Percentiles rank a stretch among this genome's conserved stretches.
Evolutionary conservation across 2,113 vertebrate genomes (phyloP).

Genomic region (Strix aluco): DNA sequence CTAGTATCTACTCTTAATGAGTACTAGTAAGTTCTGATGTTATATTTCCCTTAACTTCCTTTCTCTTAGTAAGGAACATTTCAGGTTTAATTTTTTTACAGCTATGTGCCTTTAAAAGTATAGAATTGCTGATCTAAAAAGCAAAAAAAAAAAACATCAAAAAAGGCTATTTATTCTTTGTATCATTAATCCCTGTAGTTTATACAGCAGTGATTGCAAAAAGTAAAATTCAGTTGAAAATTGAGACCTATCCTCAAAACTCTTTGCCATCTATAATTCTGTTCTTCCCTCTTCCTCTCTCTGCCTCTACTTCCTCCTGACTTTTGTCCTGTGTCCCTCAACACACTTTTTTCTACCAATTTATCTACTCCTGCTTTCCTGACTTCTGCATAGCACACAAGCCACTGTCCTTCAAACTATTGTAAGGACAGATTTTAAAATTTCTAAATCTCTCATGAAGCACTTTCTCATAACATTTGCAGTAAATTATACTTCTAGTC

Average conservation of each 20-base stretch:
- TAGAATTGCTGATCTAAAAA: background rate
- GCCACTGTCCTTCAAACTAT: background rate
- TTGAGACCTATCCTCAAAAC: background rate
- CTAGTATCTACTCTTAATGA: background rate
- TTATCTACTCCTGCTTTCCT: background rate
- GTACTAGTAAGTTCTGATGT: background rate
- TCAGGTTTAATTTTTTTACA: background rate
- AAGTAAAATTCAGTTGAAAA: background rate
- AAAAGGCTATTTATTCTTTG: background rate
- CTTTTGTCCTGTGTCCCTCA: background rate
- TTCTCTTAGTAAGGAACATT: background rate
- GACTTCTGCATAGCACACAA: background rate
- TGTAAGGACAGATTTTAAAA: background rate
- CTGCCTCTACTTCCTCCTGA: background rate
- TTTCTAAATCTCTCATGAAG: background rate
- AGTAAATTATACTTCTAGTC: background rate
- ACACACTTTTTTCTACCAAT: background rate
- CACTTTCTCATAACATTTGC: background rate
- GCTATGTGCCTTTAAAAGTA: background rate
- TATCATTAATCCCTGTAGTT: background rate
- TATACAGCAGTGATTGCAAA: background rate
- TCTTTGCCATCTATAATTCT: background rate
- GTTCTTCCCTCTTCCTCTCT: background rate
- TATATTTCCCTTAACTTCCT: background rate
- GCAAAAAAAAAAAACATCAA: too few species aligned